Conservation (phyloP, 1,140 invertebrate species). For the Harpegnathos saltator region DNA sequence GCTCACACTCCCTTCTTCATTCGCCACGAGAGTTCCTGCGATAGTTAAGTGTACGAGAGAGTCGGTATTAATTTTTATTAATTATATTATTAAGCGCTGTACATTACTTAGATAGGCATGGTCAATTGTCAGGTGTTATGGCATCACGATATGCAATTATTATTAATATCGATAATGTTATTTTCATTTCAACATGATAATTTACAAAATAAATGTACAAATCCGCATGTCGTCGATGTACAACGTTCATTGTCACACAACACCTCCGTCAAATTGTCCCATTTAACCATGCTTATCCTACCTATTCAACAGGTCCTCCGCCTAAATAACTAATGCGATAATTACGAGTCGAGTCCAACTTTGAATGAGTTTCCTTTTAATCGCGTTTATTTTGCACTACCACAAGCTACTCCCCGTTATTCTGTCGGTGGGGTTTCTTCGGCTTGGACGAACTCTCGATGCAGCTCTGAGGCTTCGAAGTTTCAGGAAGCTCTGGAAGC, state of each 20-base stretch:
- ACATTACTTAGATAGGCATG: conserved; percentile 70
- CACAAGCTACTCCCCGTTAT: too few relatives aligned
- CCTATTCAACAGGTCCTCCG: too few relatives aligned
- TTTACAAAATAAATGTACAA: conserved; percentile 74
- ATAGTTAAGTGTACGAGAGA: conserved; percentile 49
- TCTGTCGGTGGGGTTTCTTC: too few relatives aligned
- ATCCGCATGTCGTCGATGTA: conserved; percentile 46
- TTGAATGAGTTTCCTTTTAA: too few relatives aligned
- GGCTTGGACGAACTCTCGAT: too few relatives aligned
- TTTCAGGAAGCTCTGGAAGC: too few relatives aligned
- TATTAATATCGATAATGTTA: conserved; percentile 52
- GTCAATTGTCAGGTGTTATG: conserved; percentile 66
- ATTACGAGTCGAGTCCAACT: too few relatives aligned
- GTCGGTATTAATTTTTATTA: conserved; percentile 65
- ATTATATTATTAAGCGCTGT: conserved; percentile 65
- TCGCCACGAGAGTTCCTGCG: conserved; percentile 65
- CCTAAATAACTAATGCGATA: too few relatives aligned
- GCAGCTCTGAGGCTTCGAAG: too few relatives aligned
- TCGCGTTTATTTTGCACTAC: too few relatives aligned
- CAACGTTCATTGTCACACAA: not conserved
- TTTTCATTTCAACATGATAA: conserved; percentile 60
- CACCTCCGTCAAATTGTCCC: conserved; percentile 1
- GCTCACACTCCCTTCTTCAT: conserved; percentile 48
- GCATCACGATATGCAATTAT: conserved; percentile 64
- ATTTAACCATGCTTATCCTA: not conserved